Conservation (phyloP, 2,797 vertebrate species). For the Corythornis leucogaster region DNA sequence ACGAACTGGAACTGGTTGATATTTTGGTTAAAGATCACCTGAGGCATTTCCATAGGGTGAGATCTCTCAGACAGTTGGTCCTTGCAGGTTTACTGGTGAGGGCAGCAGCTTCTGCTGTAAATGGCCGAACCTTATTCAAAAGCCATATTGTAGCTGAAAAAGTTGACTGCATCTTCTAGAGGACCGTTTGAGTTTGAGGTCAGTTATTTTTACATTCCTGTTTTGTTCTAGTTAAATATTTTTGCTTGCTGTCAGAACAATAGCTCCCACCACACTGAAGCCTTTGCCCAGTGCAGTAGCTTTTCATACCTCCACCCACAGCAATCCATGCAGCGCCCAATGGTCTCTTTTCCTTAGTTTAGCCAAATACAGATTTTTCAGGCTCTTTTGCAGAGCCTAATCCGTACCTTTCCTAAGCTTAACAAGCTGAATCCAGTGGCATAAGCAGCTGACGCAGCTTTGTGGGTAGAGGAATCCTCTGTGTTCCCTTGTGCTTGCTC, state of each 20-base stretch:
- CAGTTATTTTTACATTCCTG: constrained; percentile 45
- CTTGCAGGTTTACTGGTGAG: background rate
- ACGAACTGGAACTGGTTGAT: background rate
- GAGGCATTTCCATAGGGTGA: background rate
- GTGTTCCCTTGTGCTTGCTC: background rate
- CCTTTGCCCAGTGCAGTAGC: background rate
- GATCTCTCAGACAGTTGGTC: background rate
- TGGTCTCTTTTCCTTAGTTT: constrained; percentile 25
- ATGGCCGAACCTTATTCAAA: background rate
- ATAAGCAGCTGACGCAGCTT: constrained; percentile 26
- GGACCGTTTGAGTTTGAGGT: background rate
- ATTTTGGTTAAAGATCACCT: background rate
- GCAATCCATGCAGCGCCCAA: background rate
- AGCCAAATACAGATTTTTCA: constrained; percentile 52
- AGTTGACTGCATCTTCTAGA: background rate
- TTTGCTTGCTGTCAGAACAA: constrained; percentile 22
- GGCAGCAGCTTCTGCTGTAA: background rate
- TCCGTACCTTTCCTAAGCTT: constrained; percentile 45
- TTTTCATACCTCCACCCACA: background rate
- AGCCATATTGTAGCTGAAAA: background rate
- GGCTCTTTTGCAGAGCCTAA: constrained; percentile 7
- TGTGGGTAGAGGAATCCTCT: constrained; percentile 5
- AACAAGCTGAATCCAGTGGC: background rate
- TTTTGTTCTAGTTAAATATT: constrained; percentile 5
- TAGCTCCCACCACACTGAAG: background rate